phyloP scores from a whole-genome alignment of 35 echinoderm and acorn worm species.

The Ptychodera flava region DNA sequence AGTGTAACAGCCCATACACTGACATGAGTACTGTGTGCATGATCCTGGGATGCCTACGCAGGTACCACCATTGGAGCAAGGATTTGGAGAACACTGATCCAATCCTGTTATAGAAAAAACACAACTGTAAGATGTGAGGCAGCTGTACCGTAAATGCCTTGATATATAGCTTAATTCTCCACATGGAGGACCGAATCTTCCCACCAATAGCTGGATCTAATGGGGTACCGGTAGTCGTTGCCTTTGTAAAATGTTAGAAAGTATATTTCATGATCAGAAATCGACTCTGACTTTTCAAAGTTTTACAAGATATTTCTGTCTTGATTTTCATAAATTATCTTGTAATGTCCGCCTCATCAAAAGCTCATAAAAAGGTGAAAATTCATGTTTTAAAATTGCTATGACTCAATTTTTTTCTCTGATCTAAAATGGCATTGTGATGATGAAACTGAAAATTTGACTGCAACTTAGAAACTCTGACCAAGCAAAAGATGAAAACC shows the following conservation, averaged over 20 bases:
- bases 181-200: not conserved
- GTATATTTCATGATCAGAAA: not conserved
- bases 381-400: too few species aligned
- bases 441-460: too few species aligned
- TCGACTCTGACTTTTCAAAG: too few species aligned
- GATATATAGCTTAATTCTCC: not conserved
- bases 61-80: slow-evolving; percentile 64
- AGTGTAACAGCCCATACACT: slow-evolving; percentile 40
- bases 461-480: too few species aligned
- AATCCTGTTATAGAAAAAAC: slow-evolving; percentile 14
- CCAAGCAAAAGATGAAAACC: not conserved
- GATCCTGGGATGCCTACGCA: slow-evolving; percentile 40
- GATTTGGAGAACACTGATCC: slow-evolving; percentile 54
- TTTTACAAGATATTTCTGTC: too few species aligned
- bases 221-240: not conserved
- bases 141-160: too few species aligned
- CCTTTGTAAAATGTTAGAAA: slow-evolving; percentile 7
- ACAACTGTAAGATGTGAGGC: too few species aligned
- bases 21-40: slow-evolving; percentile 62
- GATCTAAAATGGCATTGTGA: too few species aligned
- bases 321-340: too few species aligned
- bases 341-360: too few species aligned
- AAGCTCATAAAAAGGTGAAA: too few species aligned
- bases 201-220: not conserved
- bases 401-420: too few species aligned